Conservation (phyloP, 2,888 invertebrate species). For the Acanthopleura granulata region DNA sequence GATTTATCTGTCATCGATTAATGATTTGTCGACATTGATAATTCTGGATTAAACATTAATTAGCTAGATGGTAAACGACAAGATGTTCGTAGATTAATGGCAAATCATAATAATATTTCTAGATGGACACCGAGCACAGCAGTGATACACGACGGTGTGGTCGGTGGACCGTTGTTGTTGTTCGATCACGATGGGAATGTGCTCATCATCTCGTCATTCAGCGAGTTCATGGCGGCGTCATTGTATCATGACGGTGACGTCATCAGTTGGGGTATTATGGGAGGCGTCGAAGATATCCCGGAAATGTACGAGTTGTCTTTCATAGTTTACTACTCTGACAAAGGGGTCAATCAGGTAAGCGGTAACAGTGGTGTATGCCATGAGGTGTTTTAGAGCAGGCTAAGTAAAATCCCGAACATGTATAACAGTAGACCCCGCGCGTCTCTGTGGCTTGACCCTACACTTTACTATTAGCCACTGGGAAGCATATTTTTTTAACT, state of each 20-base stretch:
- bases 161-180: conserved; percentile 45
- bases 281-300: conserved; percentile 44
- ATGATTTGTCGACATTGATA: background rate
- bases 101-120: conserved; percentile 8
- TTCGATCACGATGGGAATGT: conserved; percentile 44
- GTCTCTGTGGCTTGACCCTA: no score
- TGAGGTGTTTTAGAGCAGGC: no score
- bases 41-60: no score
- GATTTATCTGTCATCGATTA: no score
- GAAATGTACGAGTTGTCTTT: conserved; percentile 39
- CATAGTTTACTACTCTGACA: conserved; percentile 29
- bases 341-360: conserved; percentile 4
- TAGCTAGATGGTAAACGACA: background rate
- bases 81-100: background rate
- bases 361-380: background rate
- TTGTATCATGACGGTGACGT: conserved; percentile 38
- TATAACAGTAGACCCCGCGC: no score
- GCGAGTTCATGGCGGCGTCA: conserved; percentile 49
- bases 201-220: conserved; percentile 43
- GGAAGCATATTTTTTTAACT: no score
- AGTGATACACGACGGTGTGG: conserved; percentile 42
- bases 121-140: conserved; percentile 31
- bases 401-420: no score
- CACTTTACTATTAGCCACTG: no score
- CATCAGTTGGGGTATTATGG: conserved; percentile 56